These are phyloP conservation scores for Leucophenga varia DNA, from an alignment of 1,140 invertebrate species.

Conservation along the genomic window DNA sequence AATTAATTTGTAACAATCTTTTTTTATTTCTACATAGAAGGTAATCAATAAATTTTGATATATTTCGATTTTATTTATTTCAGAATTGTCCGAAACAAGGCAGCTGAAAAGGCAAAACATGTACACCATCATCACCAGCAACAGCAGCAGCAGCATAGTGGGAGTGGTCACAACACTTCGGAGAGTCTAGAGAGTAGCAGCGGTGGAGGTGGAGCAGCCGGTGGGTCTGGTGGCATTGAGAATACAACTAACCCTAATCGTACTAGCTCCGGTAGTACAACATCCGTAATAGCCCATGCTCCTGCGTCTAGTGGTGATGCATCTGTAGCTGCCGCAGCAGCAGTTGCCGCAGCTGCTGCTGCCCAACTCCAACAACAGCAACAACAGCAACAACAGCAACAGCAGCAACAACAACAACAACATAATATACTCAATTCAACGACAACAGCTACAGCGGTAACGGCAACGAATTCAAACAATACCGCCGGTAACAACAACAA, in stretches of 20 bases:
- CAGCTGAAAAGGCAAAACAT: slow-evolving; percentile 92
- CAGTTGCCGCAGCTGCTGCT: slow-evolving; percentile 86
- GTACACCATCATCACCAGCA: slow-evolving; percentile 75
- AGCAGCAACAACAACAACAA: slow-evolving; percentile 21
- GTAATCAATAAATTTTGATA: too few species aligned
- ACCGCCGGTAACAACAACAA: slow-evolving; percentile 49
- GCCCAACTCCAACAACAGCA: slow-evolving; percentile 68
- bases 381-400: slow-evolving; percentile 66
- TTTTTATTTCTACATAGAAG: not conserved
- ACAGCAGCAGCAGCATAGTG: slow-evolving; percentile 38
- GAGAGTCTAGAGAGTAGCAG: slow-evolving; percentile 47
- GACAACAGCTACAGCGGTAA: slow-evolving; percentile 63
- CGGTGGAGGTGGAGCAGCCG: slow-evolving; percentile 15
- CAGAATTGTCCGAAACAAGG: slow-evolving; percentile 95
- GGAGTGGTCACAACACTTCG: slow-evolving; percentile 48
- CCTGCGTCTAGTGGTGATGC: slow-evolving; percentile 46
- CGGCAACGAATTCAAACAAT: slow-evolving; percentile 59
- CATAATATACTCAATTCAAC: slow-evolving; percentile 9
- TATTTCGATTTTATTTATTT: slow-evolving; percentile 6
- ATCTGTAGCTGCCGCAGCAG: slow-evolving; percentile 1
- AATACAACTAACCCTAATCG: slow-evolving; percentile 30
- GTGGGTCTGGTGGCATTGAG: too few species aligned
- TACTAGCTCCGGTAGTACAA: slow-evolving; percentile 11
- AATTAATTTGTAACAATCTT: not conserved
- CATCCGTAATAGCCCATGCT: slow-evolving; percentile 69